Conservation (phyloP, 2,113 vertebrate genomes). For the Cyanoderma ruficeps region DNA sequence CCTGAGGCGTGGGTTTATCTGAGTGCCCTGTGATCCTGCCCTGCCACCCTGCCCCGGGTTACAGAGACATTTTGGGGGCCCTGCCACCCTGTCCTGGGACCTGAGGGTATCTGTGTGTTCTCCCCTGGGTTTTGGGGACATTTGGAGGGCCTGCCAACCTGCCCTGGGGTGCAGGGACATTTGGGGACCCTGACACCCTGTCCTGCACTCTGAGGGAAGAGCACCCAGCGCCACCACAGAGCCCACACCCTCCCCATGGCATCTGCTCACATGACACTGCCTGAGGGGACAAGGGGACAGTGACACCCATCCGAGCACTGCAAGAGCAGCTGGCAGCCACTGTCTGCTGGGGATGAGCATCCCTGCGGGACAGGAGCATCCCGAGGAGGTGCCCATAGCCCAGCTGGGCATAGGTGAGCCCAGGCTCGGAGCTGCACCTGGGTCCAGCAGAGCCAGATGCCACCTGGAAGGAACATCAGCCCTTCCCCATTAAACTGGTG, state of each 20-base stretch:
- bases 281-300: accelerated
- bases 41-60: not conserved
- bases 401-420: not conserved
- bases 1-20: not conserved
- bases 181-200: not conserved
- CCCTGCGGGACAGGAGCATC: not conserved
- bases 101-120: too few species aligned
- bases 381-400: not conserved
- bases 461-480: not conserved
- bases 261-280: accelerated
- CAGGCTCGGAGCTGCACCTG: accelerated
- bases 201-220: not conserved
- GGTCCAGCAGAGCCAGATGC: not conserved
- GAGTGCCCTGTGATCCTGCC: not conserved
- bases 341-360: not conserved
- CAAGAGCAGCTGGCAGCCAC: not conserved
- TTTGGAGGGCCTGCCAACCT: not conserved
- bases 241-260: accelerated
- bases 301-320: not conserved
- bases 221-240: not conserved
- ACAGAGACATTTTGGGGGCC: not conserved
- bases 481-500: accelerated
- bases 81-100: not conserved
- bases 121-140: not conserved
- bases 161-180: not conserved